Conservation (phyloP, 2,888 invertebrate species). For the Meteorus cinctellus region DNA sequence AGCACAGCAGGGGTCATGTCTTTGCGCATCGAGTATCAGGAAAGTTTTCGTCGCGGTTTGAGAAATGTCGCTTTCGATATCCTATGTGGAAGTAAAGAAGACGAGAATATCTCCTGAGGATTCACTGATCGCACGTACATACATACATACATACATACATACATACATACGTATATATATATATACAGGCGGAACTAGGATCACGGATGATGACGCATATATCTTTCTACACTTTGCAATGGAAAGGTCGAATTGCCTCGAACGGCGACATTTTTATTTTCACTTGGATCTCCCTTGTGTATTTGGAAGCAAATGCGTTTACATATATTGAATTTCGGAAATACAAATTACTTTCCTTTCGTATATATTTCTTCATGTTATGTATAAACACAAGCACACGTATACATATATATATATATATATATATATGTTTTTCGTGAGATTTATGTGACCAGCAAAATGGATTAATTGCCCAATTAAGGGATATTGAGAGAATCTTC, state of each 20-base stretch:
- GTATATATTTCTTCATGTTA: background rate
- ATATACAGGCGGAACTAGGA: background rate
- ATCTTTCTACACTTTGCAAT: background rate
- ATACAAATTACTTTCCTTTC: constrained; percentile 1
- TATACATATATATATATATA: background rate
- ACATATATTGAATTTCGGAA: constrained; percentile 4
- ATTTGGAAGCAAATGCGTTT: constrained; percentile 14
- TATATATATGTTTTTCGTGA: background rate
- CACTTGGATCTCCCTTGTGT: constrained; percentile 5
- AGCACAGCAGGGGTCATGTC: background rate
- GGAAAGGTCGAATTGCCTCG: constrained; percentile 15
- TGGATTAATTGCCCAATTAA: background rate
- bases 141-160: background rate
- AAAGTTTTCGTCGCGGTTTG: constrained; percentile 32
- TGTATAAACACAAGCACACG: background rate
- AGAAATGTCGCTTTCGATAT: constrained; percentile 25
- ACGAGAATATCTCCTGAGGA: constrained; percentile 10
- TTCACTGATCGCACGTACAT: constrained; percentile 9
- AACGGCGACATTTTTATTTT: constrained; percentile 16
- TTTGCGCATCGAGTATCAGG: constrained; percentile 6
- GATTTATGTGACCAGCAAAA: no score
- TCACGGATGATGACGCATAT: constrained; percentile 27
- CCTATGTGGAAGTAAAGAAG: constrained; percentile 2
- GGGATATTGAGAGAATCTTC: background rate
- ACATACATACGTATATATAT: background rate